Percentiles rank a stretch among this genome's conserved stretches.
phyloP scores from a whole-genome alignment of 2,113 vertebrate species.

The Chiloscyllium plagiosum region DNA sequence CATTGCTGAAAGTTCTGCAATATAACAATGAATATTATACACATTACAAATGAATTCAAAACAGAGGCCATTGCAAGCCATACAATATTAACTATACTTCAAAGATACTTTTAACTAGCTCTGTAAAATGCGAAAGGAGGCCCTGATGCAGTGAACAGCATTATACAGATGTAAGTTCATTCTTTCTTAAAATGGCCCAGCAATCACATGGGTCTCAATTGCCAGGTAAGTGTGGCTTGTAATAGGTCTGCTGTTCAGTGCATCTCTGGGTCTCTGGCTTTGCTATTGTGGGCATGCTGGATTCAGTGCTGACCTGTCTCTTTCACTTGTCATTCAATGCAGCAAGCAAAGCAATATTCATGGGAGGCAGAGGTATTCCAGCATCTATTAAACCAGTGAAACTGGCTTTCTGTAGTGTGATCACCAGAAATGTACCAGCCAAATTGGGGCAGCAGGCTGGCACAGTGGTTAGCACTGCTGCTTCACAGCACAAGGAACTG shows the following conservation, averaged over 20 bases:
- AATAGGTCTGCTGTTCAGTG: background rate
- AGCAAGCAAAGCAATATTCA: background rate
- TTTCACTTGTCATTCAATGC: background rate
- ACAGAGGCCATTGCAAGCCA: background rate
- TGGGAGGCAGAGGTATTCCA: background rate
- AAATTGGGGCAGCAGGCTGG: too few relatives aligned
- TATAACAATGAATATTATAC: background rate
- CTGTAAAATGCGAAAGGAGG: background rate
- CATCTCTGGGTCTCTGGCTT: background rate
- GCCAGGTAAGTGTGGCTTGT: background rate
- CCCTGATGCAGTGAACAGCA: background rate
- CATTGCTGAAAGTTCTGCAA: constrained; percentile 64
- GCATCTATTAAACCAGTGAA: background rate
- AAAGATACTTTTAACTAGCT: background rate
- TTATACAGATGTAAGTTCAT: background rate
- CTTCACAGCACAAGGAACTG: too few relatives aligned
- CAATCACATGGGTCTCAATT: background rate
- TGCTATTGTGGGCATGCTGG: background rate
- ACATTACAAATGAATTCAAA: background rate
- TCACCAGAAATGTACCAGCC: too few relatives aligned
- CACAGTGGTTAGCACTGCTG: too few relatives aligned
- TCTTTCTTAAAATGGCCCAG: background rate
- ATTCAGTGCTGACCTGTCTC: background rate
- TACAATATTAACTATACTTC: background rate
- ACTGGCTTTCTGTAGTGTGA: background rate